These are phyloP conservation scores for Meiosimyza decipiens DNA, from an alignment of 2,888 invertebrate genomes.

Conservation along the genomic window DNA sequence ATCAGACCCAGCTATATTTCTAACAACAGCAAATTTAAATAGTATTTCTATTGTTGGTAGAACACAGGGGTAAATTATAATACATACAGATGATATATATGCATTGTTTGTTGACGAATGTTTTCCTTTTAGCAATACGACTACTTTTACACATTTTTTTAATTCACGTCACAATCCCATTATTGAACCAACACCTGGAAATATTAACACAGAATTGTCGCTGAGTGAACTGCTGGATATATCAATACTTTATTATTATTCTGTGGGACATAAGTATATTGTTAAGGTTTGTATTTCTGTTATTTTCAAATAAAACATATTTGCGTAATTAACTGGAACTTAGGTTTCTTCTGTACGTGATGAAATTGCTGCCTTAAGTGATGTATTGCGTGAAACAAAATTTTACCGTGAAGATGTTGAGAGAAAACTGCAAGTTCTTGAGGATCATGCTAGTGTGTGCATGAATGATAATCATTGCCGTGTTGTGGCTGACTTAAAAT, in stretches of 20 bases:
- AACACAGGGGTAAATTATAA: slow-evolving; percentile 52
- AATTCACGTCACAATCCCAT: slow-evolving; percentile 49
- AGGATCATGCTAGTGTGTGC: slow-evolving; percentile 57
- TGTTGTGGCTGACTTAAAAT: slow-evolving; percentile 58
- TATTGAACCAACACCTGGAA: slow-evolving; percentile 54
- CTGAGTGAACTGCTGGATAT: slow-evolving; percentile 63
- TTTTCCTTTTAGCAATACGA: slow-evolving; percentile 42
- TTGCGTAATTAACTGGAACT: background rate
- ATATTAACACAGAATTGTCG: slow-evolving; percentile 53
- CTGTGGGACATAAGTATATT: slow-evolving; percentile 66
- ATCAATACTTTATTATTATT: slow-evolving; percentile 63
- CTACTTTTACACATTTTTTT: slow-evolving; percentile 56
- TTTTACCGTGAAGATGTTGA: slow-evolving; percentile 62
- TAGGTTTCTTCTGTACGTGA: slow-evolving; percentile 64
- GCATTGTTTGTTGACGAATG: slow-evolving; percentile 1
- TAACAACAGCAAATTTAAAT: slow-evolving; percentile 60
- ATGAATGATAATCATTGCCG: slow-evolving; percentile 60
- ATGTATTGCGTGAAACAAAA: slow-evolving; percentile 63
- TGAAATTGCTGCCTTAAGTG: slow-evolving; percentile 64
- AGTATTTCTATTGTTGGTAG: slow-evolving; percentile 59
- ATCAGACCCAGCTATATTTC: slow-evolving; percentile 59
- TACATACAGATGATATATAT: background rate
- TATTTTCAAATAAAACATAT: background rate
- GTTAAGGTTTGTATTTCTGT: slow-evolving; percentile 54
- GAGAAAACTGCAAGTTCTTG: slow-evolving; percentile 57